Base-by-base conservation (phyloP, 2,888 invertebrate species). In the Octonoba sinensis region DNA sequence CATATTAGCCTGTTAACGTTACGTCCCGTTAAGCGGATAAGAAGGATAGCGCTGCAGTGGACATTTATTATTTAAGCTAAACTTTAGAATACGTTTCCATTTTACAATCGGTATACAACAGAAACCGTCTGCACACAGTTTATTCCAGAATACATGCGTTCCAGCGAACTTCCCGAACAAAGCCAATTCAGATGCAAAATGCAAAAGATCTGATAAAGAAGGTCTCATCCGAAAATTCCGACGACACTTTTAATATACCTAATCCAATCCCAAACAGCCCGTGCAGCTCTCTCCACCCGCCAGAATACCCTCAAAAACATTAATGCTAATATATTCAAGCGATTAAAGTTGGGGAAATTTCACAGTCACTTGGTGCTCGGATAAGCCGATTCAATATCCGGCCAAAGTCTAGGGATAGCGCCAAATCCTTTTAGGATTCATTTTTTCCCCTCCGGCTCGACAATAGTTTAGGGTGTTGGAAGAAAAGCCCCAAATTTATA, bases 321-420 rank as follows among this genome's bases (percentile, higher is more conserved):
- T 66, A 74, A 74, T 74, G 74, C 66, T 74, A 74, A 74, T 74
- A 51, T 74, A 74, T 66, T 65, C 74, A 57, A n/a, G 74, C 66
- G 74, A 74, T 74, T 74, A 74, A 16, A 74, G 66, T 46, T 57
- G 65, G 36, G 66, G 44, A 62, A 74, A 74, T 74, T 74, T 74
- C 57, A 66, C 74, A 74, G 57, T 66, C 74, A 66, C 74, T 74
- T 74, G 74, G 56, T 22, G 22, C 44, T 18, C 57, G 13, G 22
- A 24, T 20, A 57, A 15, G n/a, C 54, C n/a, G n/a, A 20, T n/a
- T 54, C 54, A 20, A n/a, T 13, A 24, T 20, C 13, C 18, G 22
- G 57, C 20, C 13, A 57, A 60, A n/a, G 60, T 16, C 27, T 13
- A 15, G 36, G 44, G 18, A 15, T 62, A 36, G 36, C 36, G 62